phyloP scores from a whole-genome alignment of 2,113 vertebrate species.

The Passer domesticus region DNA sequence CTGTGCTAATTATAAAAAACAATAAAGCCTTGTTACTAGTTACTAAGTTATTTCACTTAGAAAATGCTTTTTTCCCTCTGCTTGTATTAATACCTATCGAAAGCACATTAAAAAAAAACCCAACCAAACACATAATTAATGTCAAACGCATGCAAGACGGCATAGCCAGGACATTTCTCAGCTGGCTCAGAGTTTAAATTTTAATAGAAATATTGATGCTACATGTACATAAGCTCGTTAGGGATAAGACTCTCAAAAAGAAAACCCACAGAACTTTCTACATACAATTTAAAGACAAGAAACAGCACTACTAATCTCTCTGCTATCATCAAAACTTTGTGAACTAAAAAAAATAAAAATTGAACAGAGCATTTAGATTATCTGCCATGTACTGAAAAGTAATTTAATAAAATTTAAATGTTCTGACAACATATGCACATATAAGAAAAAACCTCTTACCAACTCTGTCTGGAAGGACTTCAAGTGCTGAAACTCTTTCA shows the following conservation, averaged over 20 bases:
- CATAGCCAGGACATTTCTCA: constrained; percentile 2
- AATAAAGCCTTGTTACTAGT: not conserved
- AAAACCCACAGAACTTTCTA: not conserved
- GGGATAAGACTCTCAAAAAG: not conserved
- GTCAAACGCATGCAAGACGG: not conserved
- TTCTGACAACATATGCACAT: not conserved
- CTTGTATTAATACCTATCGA: not conserved
- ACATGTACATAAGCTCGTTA: not conserved
- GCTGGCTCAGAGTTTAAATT: not conserved
- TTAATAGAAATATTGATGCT: not conserved
- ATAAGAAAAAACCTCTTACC: constrained; percentile 75
- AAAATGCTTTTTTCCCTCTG: not conserved
- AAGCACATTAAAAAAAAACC: not conserved
- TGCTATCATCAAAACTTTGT: not conserved
- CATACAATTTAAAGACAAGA: constrained; percentile 1
- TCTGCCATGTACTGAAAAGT: not conserved
- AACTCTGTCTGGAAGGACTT: constrained; percentile 92
- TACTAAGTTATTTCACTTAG: not conserved
- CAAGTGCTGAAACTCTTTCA: constrained; percentile 92
- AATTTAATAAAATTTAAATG: not conserved
- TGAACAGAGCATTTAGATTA: not conserved
- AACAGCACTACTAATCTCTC: not conserved
- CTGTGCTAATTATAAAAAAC: not conserved
- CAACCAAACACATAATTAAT: not conserved
- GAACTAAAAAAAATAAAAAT: not conserved